A percentile compares a stretch with the other conserved stretches of the same genome.
These are phyloP conservation scores for Nephrotoma guestfalica DNA, from an alignment of 2,888 invertebrate genomes.

Conservation along the genomic window DNA sequence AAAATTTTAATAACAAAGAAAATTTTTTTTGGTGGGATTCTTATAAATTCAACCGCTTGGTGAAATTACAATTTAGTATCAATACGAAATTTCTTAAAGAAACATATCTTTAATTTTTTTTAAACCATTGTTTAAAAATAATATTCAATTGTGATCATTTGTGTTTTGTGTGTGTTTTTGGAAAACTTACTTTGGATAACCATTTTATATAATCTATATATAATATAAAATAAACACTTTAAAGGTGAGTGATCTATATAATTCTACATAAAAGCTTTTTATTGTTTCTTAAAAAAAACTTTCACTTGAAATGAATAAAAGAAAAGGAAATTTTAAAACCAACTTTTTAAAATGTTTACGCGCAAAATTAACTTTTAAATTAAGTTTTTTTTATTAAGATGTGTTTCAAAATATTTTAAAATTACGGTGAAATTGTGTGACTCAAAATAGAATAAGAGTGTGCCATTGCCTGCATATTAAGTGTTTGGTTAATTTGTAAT, in stretches of 20 bases:
- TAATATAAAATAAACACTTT: background rate
- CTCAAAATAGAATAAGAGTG: no score
- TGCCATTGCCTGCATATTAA: background rate
- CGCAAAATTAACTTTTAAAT: background rate
- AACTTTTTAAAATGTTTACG: background rate
- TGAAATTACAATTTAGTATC: constrained; percentile 11
- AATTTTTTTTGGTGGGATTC: constrained; percentile 9
- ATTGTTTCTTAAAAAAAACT: background rate
- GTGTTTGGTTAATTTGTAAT: background rate
- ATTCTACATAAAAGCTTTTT: background rate
- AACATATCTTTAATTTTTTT: background rate
- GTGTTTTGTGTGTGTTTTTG: background rate
- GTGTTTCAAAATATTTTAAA: background rate
- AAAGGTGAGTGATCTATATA: background rate
- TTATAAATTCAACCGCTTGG: constrained; percentile 9
- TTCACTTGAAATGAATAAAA: background rate
- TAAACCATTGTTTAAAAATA: background rate
- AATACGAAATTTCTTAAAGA: background rate
- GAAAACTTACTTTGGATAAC: background rate
- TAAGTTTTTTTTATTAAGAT: background rate
- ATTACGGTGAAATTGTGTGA: background rate
- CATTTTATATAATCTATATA: background rate
- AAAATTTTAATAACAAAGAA: background rate
- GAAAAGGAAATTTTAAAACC: background rate
- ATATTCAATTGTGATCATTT: background rate